phyloP scores from a whole-genome alignment of 2,113 vertebrate species.

The Zosterops hypoxanthus region DNA sequence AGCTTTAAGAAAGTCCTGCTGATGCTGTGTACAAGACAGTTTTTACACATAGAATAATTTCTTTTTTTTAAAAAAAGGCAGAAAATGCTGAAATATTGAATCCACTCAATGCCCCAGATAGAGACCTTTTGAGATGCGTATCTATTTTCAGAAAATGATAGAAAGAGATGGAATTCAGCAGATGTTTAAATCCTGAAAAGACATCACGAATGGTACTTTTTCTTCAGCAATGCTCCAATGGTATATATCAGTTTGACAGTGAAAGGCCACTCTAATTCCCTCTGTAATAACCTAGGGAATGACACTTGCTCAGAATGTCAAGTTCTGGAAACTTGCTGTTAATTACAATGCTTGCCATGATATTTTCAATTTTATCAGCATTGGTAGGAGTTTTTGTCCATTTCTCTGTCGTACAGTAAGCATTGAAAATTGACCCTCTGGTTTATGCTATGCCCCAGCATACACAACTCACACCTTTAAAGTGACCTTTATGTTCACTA shows the following conservation, averaged over 20 bases:
- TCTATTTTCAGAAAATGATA: constrained; percentile 55
- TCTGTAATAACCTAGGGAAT: constrained; percentile 69
- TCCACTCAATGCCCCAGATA: background rate
- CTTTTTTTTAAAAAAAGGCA: background rate
- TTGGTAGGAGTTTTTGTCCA: constrained; percentile 46
- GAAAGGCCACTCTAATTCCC: constrained; percentile 73
- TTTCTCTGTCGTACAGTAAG: constrained; percentile 3
- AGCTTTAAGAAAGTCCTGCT: background rate
- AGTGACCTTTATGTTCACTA: constrained; percentile 69
- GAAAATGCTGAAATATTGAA: constrained; percentile 24
- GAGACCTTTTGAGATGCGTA: constrained; percentile 7
- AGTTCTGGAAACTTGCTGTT: constrained; percentile 71
- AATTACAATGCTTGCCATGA: constrained; percentile 71
- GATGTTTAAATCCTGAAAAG: constrained; percentile 63
- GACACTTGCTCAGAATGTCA: constrained; percentile 74
- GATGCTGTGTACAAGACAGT: background rate
- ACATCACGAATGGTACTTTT: constrained; percentile 47
- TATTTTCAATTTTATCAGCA: constrained; percentile 69
- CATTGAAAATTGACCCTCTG: constrained; percentile 27
- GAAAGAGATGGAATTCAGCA: constrained; percentile 50
- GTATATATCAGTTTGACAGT: constrained; percentile 70
- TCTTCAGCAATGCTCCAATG: constrained; percentile 30
- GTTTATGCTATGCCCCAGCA: constrained; percentile 31
- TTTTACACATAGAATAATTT: background rate
- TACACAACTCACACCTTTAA: constrained; percentile 57